These are phyloP conservation scores for Agapornis roseicollis DNA, from an alignment of 2,113 vertebrate genomes.

Conservation along the genomic window DNA sequence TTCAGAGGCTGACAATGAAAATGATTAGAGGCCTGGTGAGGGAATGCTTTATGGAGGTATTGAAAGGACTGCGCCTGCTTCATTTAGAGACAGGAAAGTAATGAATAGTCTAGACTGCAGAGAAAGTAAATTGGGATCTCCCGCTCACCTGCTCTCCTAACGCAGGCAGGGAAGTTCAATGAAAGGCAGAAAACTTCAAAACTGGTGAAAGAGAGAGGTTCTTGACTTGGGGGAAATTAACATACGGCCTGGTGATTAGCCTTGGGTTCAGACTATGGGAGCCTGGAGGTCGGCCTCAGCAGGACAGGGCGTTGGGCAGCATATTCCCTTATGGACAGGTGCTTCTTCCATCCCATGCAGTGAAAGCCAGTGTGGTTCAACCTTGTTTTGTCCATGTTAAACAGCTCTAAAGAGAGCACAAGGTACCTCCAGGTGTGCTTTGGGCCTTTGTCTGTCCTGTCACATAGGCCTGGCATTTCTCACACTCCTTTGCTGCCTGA, in stretches of 20 bases:
- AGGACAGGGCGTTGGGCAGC: neutral
- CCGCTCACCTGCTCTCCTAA: constrained; percentile 46
- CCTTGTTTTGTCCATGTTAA: neutral
- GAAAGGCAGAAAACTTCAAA: constrained; percentile 47
- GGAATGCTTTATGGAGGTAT: constrained; percentile 56
- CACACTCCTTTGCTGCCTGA: neutral
- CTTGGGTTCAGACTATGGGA: neutral
- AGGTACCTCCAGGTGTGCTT: neutral
- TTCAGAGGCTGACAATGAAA: constrained; percentile 61
- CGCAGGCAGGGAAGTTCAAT: neutral
- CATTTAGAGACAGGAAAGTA: constrained; percentile 58
- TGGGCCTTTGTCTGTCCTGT: neutral
- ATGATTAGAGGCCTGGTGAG: constrained; percentile 62
- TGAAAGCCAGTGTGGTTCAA: rapidly evolving
- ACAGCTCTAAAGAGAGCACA: neutral
- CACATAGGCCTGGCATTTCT: neutral
- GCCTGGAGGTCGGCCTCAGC: rapidly evolving
- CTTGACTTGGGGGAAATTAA: constrained; percentile 30
- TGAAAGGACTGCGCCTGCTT: constrained; percentile 52
- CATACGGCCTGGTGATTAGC: neutral
- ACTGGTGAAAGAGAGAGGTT: neutral
- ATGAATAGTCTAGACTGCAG: constrained; percentile 68
- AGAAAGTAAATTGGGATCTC: constrained; percentile 57
- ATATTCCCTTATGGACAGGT: rapidly evolving
- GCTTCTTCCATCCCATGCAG: neutral